Base-by-base conservation (phyloP, 2,797 vertebrate species). In the Gouania willdenowi region DNA sequence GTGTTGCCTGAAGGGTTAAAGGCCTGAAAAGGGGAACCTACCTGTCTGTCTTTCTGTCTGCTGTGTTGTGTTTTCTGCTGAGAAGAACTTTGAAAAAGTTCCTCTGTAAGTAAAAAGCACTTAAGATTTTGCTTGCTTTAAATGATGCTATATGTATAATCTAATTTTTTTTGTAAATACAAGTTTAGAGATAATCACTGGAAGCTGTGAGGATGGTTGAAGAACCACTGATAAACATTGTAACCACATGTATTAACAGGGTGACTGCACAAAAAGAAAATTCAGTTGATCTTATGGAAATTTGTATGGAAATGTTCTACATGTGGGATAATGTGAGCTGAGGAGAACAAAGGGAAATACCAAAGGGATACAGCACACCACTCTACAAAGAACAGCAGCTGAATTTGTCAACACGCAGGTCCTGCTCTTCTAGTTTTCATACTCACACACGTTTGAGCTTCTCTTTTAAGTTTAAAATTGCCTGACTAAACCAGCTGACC, bases 231-330 rank as follows among this genome's bases (percentile, higher is more conserved):
- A 50, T 32, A 16, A 44, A 35, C 24, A 29, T 43, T 44, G 43
- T 46, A 15, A 26, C 24, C 51, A 21, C 40, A 30, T 35, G 54
- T 60, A 58, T 64, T 30, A 41, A 59, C 61, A 51, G 46, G 69
- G 50, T 54, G 31, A 41, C 46, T 52, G 52, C 65, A 66, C 54
- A 61, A 56, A 71, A 55, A n/a, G n/a, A n/a, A n/a, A n/a, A n/a
- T 83, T 83, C 82, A 55, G 83, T 85, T 85, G 84, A 75, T 77
- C 65, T 79, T 84, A 84, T 87, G 84, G 75, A 85, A 87, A 85
- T 87, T 62, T 85, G 45, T 83, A 87, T 82, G 81, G 69, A 85
- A 87, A 87, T 84, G 19, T n/a, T 66, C 51, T 25, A 17, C 69
- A 51, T 63, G 57, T 20, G 36, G 44, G 48, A 62, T 60, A 41